Evolutionary conservation across 2,888 invertebrate genomes (phyloP), one percentile per base, ranked within the genome.

Genomic region (Metallyticus violacea): DNA sequence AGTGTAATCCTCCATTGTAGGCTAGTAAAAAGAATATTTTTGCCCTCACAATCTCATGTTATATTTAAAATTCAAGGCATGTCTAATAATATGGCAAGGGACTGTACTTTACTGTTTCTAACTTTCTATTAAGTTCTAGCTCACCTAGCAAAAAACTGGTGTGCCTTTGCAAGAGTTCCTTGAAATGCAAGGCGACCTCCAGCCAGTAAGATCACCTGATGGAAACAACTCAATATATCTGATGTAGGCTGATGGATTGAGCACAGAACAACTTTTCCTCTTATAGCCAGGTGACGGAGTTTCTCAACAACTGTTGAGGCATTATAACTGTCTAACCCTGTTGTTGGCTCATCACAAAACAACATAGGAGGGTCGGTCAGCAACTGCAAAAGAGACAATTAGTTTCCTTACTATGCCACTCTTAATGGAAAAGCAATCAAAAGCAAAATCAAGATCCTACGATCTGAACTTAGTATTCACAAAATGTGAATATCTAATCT

Each of bases 171-270:
- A 77, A 89, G 79, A 27, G 87, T 89, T 0, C 91, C 91, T 28
- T 92, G 89, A 82, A 89, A 91, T 15, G 93, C 93, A 2, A 92
- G 91, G 87, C 92, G 90, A 2, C 94, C 94, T 89, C 93, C 93
- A 1, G 93, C 92, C 89, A 94, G 89, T 81, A 94, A 90, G 29
- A 92, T 88, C 1, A 92, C 90, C 26, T 90, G 91, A 88, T 93
- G 93, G 90, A 94, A 94, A 88, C 93, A 90, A 29, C 91, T 91
- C 88, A 93, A 94, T 79, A 91, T 89, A 88, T 93, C 92, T 79
- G 93, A 93, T 15, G 92, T 92, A 0, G 94, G 94, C 89, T 94
- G 94, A 90, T 94, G 94, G 87, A 94, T 94, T 6, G 94, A 93
- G 88, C 93, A 93, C 82, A 94, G 89, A 28, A 94, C 91, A 0